These are phyloP conservation scores for Zelostemma sp. DNA, from an alignment of 1,140 invertebrate genomes.

Conservation along the genomic window DNA sequence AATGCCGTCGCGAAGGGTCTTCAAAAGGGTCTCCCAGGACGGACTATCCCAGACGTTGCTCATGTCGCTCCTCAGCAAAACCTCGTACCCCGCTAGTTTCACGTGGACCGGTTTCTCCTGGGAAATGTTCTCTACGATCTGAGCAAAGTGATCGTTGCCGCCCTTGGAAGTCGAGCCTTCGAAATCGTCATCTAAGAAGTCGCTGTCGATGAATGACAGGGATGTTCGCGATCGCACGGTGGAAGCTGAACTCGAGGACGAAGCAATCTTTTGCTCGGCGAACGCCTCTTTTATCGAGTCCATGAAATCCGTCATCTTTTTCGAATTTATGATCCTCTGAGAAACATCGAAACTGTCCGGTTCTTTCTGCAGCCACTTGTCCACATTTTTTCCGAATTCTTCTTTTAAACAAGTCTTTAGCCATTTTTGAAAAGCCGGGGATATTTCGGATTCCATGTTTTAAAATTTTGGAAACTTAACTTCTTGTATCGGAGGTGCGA, in stretches of 20 bases:
- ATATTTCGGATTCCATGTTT: conserved; percentile 52
- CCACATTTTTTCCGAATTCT: conserved; percentile 54
- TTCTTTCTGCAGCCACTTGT: conserved; percentile 49
- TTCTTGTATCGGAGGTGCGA: neutral
- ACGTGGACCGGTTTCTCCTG: conserved; percentile 62
- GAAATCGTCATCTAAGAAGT: conserved; percentile 52
- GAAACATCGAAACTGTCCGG: conserved; percentile 46
- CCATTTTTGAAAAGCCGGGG: conserved; percentile 57
- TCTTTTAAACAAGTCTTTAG: conserved; percentile 57
- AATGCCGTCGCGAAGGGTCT: conserved; percentile 54
- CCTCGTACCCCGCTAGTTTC: conserved; percentile 62
- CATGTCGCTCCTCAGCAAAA: conserved; percentile 58
- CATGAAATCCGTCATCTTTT: conserved; percentile 54
- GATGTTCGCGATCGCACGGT: conserved; percentile 49
- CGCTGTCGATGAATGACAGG: conserved; percentile 50
- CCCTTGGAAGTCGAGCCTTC: conserved; percentile 56
- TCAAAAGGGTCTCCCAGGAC: conserved; percentile 56
- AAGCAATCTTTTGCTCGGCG: conserved; percentile 34
- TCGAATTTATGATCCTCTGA: conserved; percentile 55
- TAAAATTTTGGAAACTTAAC: neutral
- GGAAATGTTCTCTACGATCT: conserved; percentile 57
- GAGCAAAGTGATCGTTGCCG: conserved; percentile 38
- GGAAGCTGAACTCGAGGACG: conserved; percentile 14
- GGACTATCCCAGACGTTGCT: conserved; percentile 45
- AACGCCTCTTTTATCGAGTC: conserved; percentile 46